phyloP scores from a whole-genome alignment of 92 coral and sea anemone species.

The Zoanthus solanderi region DNA sequence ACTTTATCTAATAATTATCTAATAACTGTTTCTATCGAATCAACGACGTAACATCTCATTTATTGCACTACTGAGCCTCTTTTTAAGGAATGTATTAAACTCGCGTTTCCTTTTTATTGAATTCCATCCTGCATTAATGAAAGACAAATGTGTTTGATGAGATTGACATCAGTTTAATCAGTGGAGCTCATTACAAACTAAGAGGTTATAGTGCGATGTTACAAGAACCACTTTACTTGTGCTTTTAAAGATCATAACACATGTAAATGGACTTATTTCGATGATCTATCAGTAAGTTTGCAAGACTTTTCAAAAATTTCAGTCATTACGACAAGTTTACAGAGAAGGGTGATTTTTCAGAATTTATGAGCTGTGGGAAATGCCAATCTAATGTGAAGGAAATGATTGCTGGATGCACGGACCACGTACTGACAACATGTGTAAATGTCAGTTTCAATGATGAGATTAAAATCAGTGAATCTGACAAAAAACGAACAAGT shows the following conservation, averaged over 20 bases:
- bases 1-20: too few relatives aligned
- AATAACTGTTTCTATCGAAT: too few relatives aligned
- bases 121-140: conserved; percentile 50
- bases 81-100: not conserved
- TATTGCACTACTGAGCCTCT: conserved; percentile 16
- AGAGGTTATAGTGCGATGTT: conserved; percentile 57
- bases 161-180: conserved; percentile 2
- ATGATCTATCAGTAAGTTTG: not conserved
- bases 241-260: conserved; percentile 5
- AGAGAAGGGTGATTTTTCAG: not conserved
- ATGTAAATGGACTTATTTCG: not conserved
- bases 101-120: not conserved
- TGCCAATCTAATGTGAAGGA: too few relatives aligned
- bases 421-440: too few relatives aligned
- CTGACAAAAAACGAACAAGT: too few relatives aligned
- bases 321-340: not conserved
- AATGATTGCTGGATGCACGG: too few relatives aligned
- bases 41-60: too few relatives aligned
- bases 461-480: too few relatives aligned
- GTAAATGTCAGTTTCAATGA: too few relatives aligned
- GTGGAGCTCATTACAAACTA: conserved; percentile 50
- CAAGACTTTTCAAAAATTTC: not conserved
- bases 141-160: conserved; percentile 52
- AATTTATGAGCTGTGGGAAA: not conserved
- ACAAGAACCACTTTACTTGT: conserved; percentile 64